Percentiles rank a stretch among this genome's conserved stretches.
These are phyloP conservation scores for Parapristionchus giblindavisi DNA, from an alignment of 2,888 invertebrate genomes.

Conservation along the genomic window DNA sequence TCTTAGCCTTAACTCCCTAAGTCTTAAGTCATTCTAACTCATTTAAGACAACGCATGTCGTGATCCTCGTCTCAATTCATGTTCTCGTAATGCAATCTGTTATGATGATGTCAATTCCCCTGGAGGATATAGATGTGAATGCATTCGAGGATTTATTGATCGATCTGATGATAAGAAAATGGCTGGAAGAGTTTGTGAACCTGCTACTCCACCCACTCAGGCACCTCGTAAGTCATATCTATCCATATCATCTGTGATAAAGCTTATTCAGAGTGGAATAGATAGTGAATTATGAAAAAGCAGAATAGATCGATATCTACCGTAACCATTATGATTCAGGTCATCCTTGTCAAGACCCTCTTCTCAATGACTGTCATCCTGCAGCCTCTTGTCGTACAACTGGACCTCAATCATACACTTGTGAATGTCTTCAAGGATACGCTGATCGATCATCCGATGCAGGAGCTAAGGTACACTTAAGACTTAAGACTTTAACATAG, in stretches of 20 bases:
- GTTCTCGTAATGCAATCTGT: conserved; percentile 68
- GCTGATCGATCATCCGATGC: conserved; percentile 63
- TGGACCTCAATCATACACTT: conserved; percentile 66
- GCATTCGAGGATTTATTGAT: conserved; percentile 65
- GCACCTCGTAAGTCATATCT: conserved; percentile 50
- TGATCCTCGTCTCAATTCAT: conserved; percentile 67
- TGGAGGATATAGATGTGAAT: conserved; percentile 61
- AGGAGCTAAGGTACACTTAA: conserved; percentile 53
- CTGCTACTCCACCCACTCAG: conserved; percentile 61
- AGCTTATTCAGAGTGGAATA: neutral
- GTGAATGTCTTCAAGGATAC: conserved; percentile 67
- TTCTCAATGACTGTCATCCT: conserved; percentile 66
- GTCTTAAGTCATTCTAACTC: neutral
- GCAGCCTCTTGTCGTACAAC: conserved; percentile 66
- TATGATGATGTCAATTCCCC: conserved; percentile 55
- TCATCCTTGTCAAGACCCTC: conserved; percentile 69
- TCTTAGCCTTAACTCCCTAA: neutral
- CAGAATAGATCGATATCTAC: neutral
- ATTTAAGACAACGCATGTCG: conserved; percentile 66
- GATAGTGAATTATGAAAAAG: neutral
- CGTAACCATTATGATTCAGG: conserved; percentile 38
- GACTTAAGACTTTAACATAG: neutral
- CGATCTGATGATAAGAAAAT: conserved; percentile 59
- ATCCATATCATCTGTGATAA: neutral
- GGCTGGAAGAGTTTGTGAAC: conserved; percentile 67